Base-by-base conservation (phyloP, 1,140 invertebrate genomes). In the Pissodes strobi region DNA sequence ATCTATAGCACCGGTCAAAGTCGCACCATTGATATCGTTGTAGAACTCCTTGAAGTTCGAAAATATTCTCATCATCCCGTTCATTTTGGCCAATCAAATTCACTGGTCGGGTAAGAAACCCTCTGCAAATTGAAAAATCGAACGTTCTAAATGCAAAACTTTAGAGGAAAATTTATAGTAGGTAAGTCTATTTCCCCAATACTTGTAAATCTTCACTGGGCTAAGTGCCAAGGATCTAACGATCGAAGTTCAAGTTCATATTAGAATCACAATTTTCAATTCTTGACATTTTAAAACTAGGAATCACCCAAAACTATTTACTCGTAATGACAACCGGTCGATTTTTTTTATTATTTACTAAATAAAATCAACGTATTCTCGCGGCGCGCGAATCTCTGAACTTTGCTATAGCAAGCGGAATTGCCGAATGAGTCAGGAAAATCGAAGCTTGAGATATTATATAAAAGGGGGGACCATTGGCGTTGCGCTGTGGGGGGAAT, bases 1-100 rank as follows among this genome's bases (percentile, higher is more conserved):
- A 82, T 99, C 98, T 72, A 99, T 99, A 65, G 98, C 97, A 46
- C 98, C 98, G 34, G 96, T 98, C 15, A 99, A 80, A 5, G 96
- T 99, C 8, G 97, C 96, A 30, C 92, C 90, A 81, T 99, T 99
- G 71, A 99, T 98, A 76, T 98, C 96, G 81, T 94, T 97, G 81
- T 98, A 98, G 76, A 97, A 95, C 68, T 94, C 93, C 70, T 91
- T 91, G 71, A 98, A 90, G 81, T 96, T 97, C 73, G 91, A 89
- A 71, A 92, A 48, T 23, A 69, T 56, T 52, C 49, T 39, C 60
- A 66, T 59, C 68, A 69, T 69, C 19, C 46, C 46, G 21, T 61
- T 19, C 58, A 61, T 61, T 49, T 30, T 51, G 25, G n/a, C n/a
- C n/a, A n/a, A n/a, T n/a, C n/a, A n/a, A n/a, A n/a, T n/a, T n/a